phyloP scores from a whole-genome alignment of 2,113 vertebrate genomes.

The Loxodonta africana region DNA sequence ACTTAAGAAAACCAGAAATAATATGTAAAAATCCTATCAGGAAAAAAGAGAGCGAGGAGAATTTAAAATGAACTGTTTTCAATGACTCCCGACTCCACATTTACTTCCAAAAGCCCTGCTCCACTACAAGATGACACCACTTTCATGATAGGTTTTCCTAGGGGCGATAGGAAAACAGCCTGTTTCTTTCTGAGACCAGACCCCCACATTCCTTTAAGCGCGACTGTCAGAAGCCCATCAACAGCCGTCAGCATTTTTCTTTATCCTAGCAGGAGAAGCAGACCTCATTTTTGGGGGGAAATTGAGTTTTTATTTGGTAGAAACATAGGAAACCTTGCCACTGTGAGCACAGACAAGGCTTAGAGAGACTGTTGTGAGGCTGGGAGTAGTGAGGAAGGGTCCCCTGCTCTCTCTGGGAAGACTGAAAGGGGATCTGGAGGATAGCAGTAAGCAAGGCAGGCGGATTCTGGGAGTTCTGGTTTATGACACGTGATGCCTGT shows the following conservation, averaged over 20 bases:
- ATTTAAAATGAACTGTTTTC: neutral
- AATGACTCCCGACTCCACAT: neutral
- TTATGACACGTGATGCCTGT: rapidly evolving
- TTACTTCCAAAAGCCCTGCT: neutral
- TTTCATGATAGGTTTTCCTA: neutral
- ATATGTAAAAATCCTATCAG: neutral
- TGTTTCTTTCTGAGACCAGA: neutral
- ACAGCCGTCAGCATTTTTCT: neutral
- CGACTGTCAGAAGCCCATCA: neutral
- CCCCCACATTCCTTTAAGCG: neutral
- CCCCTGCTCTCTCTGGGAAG: neutral
- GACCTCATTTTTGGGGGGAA: neutral
- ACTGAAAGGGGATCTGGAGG: neutral
- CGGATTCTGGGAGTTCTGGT: neutral
- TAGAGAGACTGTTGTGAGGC: neutral
- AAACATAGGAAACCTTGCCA: rapidly evolving
- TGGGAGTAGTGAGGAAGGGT: neutral
- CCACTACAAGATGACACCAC: rapidly evolving
- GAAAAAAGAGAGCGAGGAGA: neutral
- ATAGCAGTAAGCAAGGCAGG: neutral
- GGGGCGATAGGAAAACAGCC: neutral
- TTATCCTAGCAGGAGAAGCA: neutral
- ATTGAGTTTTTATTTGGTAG: neutral
- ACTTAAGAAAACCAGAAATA: neutral
- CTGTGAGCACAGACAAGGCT: neutral